A percentile compares a stretch with the other conserved stretches of the same genome.
These are phyloP conservation scores for Pyrgilauda ruficollis DNA, from an alignment of 2,113 vertebrate species.

Conservation along the genomic window DNA sequence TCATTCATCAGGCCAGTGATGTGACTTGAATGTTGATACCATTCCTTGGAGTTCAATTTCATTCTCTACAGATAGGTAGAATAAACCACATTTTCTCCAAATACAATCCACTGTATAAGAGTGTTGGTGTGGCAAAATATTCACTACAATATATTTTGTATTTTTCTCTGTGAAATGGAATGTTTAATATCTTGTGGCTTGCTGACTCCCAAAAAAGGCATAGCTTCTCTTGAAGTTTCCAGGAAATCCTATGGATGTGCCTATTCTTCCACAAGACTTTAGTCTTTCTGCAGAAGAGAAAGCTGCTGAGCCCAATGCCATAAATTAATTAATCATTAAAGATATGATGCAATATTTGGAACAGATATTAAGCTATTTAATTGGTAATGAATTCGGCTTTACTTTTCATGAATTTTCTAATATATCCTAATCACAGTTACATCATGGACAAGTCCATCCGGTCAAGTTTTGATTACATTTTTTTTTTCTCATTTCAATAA, in stretches of 20 bases:
- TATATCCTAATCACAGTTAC: background rate
- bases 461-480: background rate
- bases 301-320: background rate
- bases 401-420: background rate
- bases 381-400: background rate
- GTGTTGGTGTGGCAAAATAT: background rate
- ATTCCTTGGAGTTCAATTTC: background rate
- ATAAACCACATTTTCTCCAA: background rate
- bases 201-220: background rate
- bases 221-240: background rate
- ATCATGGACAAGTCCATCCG: accelerated
- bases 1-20: background rate
- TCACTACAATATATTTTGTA: background rate
- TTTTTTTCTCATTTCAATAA: background rate
- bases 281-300: background rate
- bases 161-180: background rate
- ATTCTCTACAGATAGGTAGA: background rate
- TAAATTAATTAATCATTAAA: background rate
- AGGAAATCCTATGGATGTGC: background rate
- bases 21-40: background rate
- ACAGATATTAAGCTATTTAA: background rate
- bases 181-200: background rate
- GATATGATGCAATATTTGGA: background rate
- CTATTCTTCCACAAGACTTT: background rate
- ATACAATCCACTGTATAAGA: background rate